A percentile compares a stretch with the other conserved stretches of the same genome.
Conservation (phyloP, 64 coral and sea anemone species). For the Stichodactyla helianthus region DNA sequence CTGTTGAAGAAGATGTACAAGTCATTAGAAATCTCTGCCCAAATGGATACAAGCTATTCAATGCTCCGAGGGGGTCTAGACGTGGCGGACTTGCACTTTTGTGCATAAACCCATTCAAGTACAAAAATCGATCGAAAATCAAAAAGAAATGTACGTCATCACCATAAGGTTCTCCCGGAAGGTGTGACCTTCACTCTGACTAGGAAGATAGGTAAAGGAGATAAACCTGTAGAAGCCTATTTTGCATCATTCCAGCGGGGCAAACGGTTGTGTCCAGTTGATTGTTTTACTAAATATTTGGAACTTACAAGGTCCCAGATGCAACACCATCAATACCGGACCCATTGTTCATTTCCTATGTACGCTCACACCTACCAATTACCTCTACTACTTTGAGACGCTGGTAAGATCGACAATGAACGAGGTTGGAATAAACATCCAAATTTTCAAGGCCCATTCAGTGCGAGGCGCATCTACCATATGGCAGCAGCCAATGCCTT, state of each 20-base stretch:
- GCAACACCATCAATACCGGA: background rate
- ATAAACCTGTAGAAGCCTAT: background rate
- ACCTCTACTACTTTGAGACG: background rate
- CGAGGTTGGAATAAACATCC: background rate
- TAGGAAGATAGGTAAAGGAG: background rate
- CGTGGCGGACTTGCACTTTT: too few species aligned
- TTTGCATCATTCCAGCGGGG: slow-evolving; percentile 2
- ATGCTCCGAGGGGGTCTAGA: too few species aligned
- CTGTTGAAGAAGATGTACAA: too few species aligned
- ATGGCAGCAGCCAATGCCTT: background rate
- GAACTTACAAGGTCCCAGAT: background rate
- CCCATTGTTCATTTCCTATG: slow-evolving; percentile 24
- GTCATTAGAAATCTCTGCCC: too few species aligned
- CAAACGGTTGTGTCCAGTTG: background rate
- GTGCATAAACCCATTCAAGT: too few species aligned
- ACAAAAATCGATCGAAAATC: too few species aligned
- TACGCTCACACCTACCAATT: slow-evolving; percentile 4
- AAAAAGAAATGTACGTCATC: background rate
- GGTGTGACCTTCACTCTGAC: slow-evolving; percentile 2
- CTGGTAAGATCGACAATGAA: background rate
- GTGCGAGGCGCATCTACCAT: background rate
- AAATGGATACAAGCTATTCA: too few species aligned
- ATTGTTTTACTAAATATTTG: slow-evolving; percentile 3
- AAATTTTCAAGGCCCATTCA: background rate
- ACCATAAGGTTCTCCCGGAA: background rate